These are phyloP conservation scores for Opisthocomus hoazin DNA, from an alignment of 2,113 vertebrate genomes.

Conservation along the genomic window DNA sequence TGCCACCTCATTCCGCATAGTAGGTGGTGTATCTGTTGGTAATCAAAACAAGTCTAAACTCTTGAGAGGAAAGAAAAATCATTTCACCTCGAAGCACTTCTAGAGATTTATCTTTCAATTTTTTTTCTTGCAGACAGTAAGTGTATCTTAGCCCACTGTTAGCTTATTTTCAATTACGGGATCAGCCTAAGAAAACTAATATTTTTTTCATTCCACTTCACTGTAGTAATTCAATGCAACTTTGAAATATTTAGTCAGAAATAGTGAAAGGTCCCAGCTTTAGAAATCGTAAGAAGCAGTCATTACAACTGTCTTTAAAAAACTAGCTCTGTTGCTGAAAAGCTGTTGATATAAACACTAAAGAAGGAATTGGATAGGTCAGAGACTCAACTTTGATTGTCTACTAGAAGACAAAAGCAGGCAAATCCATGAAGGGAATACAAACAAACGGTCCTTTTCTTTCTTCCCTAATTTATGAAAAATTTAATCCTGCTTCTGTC, in stretches of 20 bases:
- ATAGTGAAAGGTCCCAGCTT: neutral
- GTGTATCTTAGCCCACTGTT: neutral
- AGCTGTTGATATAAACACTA: constrained; percentile 23
- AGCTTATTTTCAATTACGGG: neutral
- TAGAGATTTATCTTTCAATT: neutral
- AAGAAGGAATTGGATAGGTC: constrained; percentile 35
- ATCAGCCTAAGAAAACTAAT: neutral
- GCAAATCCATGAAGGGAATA: neutral
- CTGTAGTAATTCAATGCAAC: neutral
- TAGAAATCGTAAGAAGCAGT: constrained; percentile 1
- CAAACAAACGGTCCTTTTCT: neutral
- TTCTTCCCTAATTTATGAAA: neutral
- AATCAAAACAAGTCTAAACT: neutral
- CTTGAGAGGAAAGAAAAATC: neutral
- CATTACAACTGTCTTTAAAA: constrained; percentile 55
- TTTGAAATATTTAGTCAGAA: neutral
- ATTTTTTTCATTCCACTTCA: neutral
- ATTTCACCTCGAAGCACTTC: neutral
- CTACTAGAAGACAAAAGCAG: neutral
- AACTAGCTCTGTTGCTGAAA: constrained; percentile 34
- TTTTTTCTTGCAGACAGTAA: neutral
- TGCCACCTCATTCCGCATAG: neutral
- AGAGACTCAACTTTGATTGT: constrained; percentile 25
- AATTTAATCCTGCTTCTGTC: neutral
- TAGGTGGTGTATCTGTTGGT: neutral